Conservation (phyloP, 2,888 invertebrate genomes). For the Lysandra coridon region DNA sequence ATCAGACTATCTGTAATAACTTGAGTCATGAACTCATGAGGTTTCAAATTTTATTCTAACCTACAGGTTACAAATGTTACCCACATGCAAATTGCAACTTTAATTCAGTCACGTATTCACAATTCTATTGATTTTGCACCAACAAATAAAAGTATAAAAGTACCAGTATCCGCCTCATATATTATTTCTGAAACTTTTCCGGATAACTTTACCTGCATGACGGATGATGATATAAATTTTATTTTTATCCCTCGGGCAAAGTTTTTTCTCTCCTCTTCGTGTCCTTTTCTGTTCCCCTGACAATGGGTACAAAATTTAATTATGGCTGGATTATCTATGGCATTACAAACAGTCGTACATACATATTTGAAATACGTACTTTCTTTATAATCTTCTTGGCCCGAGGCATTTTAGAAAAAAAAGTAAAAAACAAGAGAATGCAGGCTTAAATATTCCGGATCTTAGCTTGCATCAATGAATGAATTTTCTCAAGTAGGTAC, state of each 20-base stretch:
- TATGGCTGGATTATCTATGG: neutral
- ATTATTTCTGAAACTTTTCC: neutral
- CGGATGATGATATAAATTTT: conserved; percentile 16
- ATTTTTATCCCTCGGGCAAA: conserved; percentile 12
- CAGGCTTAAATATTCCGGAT: neutral
- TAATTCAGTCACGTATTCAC: neutral
- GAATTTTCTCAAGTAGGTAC: neutral
- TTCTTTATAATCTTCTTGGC: neutral
- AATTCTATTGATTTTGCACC: neutral
- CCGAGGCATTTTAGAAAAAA: neutral
- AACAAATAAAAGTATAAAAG: neutral
- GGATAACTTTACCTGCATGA: conserved; percentile 1
- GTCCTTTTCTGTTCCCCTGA: conserved; percentile 10
- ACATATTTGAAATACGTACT: neutral
- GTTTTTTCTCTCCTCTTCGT: neutral
- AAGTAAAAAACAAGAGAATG: neutral
- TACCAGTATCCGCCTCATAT: neutral
- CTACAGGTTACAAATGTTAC: too few relatives aligned
- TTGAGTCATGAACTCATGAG: too few relatives aligned
- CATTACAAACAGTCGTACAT: neutral
- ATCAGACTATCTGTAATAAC: too few relatives aligned
- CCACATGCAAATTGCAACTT: neutral
- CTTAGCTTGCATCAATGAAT: neutral
- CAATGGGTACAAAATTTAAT: conserved; percentile 1
- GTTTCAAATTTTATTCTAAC: too few relatives aligned